Evolutionary conservation across 1,140 invertebrate genomes (phyloP).

Genomic region (Panulirus ornatus): DNA sequence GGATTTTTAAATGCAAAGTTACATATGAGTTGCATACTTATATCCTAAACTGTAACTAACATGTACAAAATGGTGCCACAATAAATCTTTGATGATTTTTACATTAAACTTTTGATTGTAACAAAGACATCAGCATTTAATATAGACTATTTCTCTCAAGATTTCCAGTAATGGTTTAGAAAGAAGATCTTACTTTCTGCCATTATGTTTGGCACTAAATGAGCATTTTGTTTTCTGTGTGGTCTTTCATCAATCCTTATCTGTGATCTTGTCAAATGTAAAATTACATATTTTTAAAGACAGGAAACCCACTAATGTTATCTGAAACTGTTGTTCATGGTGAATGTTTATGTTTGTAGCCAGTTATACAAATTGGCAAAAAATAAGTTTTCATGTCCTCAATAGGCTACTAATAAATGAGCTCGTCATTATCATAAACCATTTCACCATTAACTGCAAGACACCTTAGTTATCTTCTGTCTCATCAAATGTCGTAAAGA

Average conservation of each 20-base stretch:
- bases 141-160: not conserved
- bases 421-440: constrained; percentile 21
- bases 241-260: not conserved
- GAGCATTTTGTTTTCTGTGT: not conserved
- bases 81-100: constrained; percentile 32
- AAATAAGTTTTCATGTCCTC: not conserved
- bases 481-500: constrained; percentile 49
- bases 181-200: not conserved
- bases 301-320: not conserved
- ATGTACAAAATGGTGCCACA: constrained; percentile 68
- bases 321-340: not conserved
- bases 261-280: not conserved
- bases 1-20: not conserved
- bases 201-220: not conserved
- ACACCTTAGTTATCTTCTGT: constrained; percentile 41
- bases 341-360: not conserved
- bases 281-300: not conserved
- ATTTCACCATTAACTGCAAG: constrained; percentile 42
- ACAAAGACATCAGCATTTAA: constrained; percentile 39
- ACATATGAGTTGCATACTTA: constrained; percentile 11
- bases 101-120: constrained; percentile 38
- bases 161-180: constrained; percentile 21
- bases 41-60: constrained; percentile 46
- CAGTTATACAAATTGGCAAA: not conserved
- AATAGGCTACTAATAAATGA: constrained; percentile 9